Conservation (phyloP, 2,888 invertebrate genomes). For the Nomada hirtipes region DNA sequence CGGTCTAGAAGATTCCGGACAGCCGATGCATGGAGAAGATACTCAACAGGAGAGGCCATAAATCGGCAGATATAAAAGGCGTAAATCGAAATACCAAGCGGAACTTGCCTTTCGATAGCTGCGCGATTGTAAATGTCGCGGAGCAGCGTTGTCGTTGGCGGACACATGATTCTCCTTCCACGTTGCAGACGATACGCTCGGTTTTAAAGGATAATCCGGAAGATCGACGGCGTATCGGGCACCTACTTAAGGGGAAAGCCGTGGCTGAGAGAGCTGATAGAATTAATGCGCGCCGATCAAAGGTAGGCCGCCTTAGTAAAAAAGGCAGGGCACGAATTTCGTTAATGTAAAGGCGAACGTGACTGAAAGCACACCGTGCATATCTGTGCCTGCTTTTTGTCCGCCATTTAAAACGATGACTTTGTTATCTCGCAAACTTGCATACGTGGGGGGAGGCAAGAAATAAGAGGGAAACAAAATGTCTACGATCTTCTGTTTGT, state of each 20-base stretch:
- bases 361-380: conserved; percentile 39
- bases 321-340: conserved; percentile 44
- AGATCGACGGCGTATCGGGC: conserved; percentile 44
- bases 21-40: background rate
- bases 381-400: conserved; percentile 44
- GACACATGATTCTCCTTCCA: conserved; percentile 35
- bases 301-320: conserved; percentile 34
- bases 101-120: conserved; percentile 21
- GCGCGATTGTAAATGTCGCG: conserved; percentile 41
- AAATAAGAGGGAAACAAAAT: background rate
- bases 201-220: conserved; percentile 29
- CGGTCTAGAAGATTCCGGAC: background rate
- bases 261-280: conserved; percentile 9
- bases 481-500: background rate
- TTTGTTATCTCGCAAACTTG: conserved; percentile 34
- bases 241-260: conserved; percentile 56
- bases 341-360: conserved; percentile 48
- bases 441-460: background rate
- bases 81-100: conserved; percentile 33
- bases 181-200: conserved; percentile 10
- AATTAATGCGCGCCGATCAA: conserved; percentile 59
- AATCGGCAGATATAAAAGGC: conserved; percentile 37
- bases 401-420: conserved; percentile 43
- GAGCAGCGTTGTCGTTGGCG: conserved; percentile 25
- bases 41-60: conserved; percentile 15